A percentile compares a stretch with the other conserved stretches of the same genome.
Conservation (phyloP, 2,888 invertebrate genomes). For the Platypus cylindrus region DNA sequence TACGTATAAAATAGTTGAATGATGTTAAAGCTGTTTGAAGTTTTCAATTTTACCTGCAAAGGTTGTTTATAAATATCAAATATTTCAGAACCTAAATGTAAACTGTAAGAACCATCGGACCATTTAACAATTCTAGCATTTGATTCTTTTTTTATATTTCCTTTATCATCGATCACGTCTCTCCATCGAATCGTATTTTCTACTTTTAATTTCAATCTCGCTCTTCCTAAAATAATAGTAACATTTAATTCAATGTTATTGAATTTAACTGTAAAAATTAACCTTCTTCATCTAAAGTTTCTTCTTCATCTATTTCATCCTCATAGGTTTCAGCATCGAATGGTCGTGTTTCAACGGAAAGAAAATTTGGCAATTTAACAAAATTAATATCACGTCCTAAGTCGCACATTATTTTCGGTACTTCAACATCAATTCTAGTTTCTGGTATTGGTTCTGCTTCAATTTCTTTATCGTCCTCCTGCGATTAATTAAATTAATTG, state of each 20-base stretch:
- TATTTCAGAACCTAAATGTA: slow-evolving; percentile 93
- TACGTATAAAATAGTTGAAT: neutral
- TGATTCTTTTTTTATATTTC: slow-evolving; percentile 73
- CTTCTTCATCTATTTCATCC: slow-evolving; percentile 98
- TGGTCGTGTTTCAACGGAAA: slow-evolving; percentile 94
- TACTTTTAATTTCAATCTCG: slow-evolving; percentile 80
- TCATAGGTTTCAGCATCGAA: slow-evolving; percentile 93
- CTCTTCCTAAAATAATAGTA: slow-evolving; percentile 38
- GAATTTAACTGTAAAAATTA: neutral
- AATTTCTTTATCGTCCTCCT: slow-evolving; percentile 54
- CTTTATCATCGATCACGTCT: slow-evolving; percentile 67
- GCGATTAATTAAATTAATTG: too few relatives aligned
- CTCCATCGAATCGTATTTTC: slow-evolving; percentile 98
- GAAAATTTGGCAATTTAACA: slow-evolving; percentile 94
- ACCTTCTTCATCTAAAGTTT: slow-evolving; percentile 95
- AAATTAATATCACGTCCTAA: slow-evolving; percentile 88
- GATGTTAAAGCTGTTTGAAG: neutral
- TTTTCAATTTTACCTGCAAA: slow-evolving; percentile 46
- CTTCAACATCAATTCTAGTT: slow-evolving; percentile 91
- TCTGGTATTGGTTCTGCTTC: slow-evolving; percentile 78
- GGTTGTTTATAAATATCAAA: slow-evolving; percentile 96
- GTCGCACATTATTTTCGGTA: slow-evolving; percentile 88
- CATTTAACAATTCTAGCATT: slow-evolving; percentile 92
- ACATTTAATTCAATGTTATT: neutral
- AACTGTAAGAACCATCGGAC: slow-evolving; percentile 96